Conservation (phyloP, 2,113 vertebrate species). For the Noctilio leporinus region DNA sequence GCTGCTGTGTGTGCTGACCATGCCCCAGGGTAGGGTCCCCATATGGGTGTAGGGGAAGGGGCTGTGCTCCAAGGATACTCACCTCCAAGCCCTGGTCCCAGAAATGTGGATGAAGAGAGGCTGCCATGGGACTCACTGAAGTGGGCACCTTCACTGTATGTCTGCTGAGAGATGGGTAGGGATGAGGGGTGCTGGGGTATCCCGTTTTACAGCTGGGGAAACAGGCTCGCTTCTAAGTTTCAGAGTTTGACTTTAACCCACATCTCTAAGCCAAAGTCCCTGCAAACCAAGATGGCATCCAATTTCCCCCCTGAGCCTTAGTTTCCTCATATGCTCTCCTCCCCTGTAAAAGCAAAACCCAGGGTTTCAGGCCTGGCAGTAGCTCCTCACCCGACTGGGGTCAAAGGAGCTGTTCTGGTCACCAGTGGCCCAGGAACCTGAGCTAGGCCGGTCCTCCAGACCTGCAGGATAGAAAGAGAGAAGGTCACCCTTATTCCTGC, state of each 20-base stretch:
- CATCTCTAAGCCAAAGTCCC: not conserved
- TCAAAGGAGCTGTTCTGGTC: slow-evolving; percentile 96
- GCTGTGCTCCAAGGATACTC: slow-evolving; percentile 45
- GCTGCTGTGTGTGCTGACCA: too few species aligned
- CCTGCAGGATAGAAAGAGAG: slow-evolving; percentile 68
- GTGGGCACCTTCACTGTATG: slow-evolving; percentile 89
- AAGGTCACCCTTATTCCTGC: too few species aligned
- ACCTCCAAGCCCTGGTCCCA: slow-evolving; percentile 92
- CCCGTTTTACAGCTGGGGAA: not conserved
- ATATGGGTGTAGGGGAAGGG: accelerated
- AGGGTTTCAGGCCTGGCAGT: accelerated
- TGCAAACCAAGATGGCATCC: not conserved
- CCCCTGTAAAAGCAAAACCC: too few species aligned
- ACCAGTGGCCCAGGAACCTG: slow-evolving; percentile 90
- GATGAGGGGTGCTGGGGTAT: not conserved
- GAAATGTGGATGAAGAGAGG: slow-evolving; percentile 87
- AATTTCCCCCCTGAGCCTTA: not conserved
- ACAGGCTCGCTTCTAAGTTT: not conserved
- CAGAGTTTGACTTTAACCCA: accelerated
- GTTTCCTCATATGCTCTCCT: not conserved
- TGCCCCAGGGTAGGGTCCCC: too few species aligned
- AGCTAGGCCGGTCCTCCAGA: slow-evolving; percentile 90
- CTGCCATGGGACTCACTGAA: slow-evolving; percentile 83
- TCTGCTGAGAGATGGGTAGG: slow-evolving; percentile 72
- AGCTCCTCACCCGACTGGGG: slow-evolving; percentile 90